Evolutionary conservation across 1,140 invertebrate genomes (phyloP), one percentile per base, ranked within the genome.

Genomic region (Eufriesea mexicana): DNA sequence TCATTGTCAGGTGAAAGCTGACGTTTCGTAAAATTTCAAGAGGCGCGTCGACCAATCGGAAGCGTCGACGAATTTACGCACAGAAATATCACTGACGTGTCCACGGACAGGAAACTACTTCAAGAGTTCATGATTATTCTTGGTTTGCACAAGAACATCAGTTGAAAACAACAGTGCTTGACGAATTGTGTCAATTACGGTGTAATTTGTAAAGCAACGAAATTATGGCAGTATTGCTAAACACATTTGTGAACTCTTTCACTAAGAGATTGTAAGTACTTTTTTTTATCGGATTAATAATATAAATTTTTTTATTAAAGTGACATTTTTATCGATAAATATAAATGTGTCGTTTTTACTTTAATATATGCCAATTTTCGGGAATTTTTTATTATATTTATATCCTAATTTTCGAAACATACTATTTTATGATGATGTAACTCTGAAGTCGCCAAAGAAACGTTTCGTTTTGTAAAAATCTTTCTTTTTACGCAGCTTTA

Each of bases 71-170:
- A 85, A 79, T 78, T 84, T 86, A 88, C 88, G 87, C 84, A 83
- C 73, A 86, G 81, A 84, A 90, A 90, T 91, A 93, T 91, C 85
- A 93, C 93, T 94, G 93, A 94, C 93, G 93, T 94, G 93, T 94
- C 93, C 91, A 88, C 88, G 90, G 90, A 85, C 89, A 88, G 82
- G 72, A 28, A 51, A 64, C 67, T 73, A 90, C 88, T 91, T 91
- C 84, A 74, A 57, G 86, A 78, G 91, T 91, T 92, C 89, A 91
- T 89, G 89, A 92, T 90, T 82, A 86, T 89, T 91, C 86, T 87
- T 59, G 83, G 89, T 90, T 85, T 77, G 47, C 28, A 57, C 55
- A 73, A 84, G 79, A 84, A 55, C 54, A 25, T 57, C 25, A 25
- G 23, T 20, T 66, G 86, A 78, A 83, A 61, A 81, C 64, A 83